These are phyloP conservation scores for Moxostoma hubbsi DNA, from an alignment of 2,797 vertebrate species.

Conservation along the genomic window DNA sequence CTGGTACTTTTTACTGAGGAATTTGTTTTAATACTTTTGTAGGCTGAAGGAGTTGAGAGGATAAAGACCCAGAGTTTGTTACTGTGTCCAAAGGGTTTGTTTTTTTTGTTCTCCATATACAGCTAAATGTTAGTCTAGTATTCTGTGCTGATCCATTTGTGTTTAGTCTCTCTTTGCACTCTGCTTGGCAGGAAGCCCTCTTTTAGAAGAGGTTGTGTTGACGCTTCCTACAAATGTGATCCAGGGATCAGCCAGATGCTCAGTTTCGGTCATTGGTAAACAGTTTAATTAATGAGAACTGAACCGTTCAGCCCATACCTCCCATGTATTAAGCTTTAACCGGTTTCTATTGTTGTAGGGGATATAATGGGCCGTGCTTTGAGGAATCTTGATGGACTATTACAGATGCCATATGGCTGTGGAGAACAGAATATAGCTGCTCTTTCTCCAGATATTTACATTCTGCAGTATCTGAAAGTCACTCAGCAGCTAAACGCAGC, in stretches of 20 bases:
- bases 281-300: background rate
- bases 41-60: constrained; percentile 73
- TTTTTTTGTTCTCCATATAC: background rate
- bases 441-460: too few relatives aligned
- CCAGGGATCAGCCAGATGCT: constrained; percentile 65
- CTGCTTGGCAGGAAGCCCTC: constrained; percentile 54
- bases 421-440: too few relatives aligned
- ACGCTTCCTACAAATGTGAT: constrained; percentile 66
- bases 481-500: too few relatives aligned
- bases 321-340: background rate
- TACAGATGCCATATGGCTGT: too few relatives aligned
- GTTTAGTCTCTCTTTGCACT: too few relatives aligned
- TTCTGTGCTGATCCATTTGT: background rate
- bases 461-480: too few relatives aligned
- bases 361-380: too few relatives aligned
- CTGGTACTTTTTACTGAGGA: too few relatives aligned
- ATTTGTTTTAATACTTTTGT: background rate
- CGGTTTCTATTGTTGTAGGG: too few relatives aligned
- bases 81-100: constrained; percentile 15
- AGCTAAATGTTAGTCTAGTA: background rate
- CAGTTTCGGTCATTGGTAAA: constrained; percentile 24
- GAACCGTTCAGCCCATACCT: background rate
- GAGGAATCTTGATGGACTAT: too few relatives aligned
- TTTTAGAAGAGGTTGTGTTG: constrained; percentile 59
- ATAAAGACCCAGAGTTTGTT: constrained; percentile 67